Base-by-base conservation (phyloP, 2,113 vertebrate genomes). In the Jacana jacana region DNA sequence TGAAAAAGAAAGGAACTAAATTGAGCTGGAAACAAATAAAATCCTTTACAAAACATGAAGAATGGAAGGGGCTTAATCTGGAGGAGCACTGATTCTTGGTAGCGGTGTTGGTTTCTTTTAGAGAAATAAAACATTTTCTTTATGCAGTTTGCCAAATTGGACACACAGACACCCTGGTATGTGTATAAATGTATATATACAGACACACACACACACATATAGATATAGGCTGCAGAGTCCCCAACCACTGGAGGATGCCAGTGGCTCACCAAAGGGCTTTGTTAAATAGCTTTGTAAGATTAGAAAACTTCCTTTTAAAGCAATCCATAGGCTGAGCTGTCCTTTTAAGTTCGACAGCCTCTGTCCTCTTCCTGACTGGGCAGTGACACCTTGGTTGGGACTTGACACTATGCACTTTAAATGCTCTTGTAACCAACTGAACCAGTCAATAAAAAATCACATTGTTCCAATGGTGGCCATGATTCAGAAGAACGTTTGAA, bases 81-180 rank as follows among this genome's bases (percentile, higher is more conserved):
- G 58, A 91, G 78, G 48, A 91, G 71, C 39, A 65, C 33, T 87
- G 86, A 54, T n/a, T 81, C 64, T 77, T 61, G 44, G 33, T 22
- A 78, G 69, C 89, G 63, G 61, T 0, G 0, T 65, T 92, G 40
- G 30, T 89, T 95, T 93, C 65, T 91, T 97, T 91, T 86, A 93
- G 91, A 92, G 88, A 96, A 92, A 69, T 44, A 44, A 75, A 96
- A 58, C 39, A 73, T 58, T 94, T 96, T 95, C 61, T 91, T 93
- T 77, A 86, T 90, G 61, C 65, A 40, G 42, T 71, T 86, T 79
- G 54, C 91, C 71, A 90, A 81, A 88, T 1, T 54, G 77, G 58
- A 61, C 33, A 46, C 23, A 37, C 3, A 39, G 27, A 13, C 51
- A 61, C 10, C n/a, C n/a, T n/a, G n/a, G 7, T 2, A 3, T 6